Conservation (phyloP, 1,140 invertebrate genomes). For the Penaeus chinensis region DNA sequence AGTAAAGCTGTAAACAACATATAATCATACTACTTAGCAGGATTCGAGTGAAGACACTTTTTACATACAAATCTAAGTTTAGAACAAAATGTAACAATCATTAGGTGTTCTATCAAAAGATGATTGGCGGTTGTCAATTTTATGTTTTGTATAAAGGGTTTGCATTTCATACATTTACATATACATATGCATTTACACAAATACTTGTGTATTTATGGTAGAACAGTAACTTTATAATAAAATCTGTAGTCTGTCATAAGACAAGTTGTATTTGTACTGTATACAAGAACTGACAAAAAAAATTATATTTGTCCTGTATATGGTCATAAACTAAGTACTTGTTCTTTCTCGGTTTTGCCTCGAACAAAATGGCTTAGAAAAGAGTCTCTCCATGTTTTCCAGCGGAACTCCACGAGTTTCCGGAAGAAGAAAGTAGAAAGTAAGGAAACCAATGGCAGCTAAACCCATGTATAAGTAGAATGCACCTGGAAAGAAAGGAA, state of each 20-base stretch:
- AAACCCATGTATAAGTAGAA: slow-evolving; percentile 73
- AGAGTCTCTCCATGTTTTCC: slow-evolving; percentile 72
- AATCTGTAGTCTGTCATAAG: neutral
- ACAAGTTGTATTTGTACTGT: neutral
- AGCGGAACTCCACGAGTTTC: slow-evolving; percentile 73
- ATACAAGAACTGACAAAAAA: neutral
- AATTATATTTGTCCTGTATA: neutral
- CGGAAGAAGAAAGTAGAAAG: slow-evolving; percentile 71
- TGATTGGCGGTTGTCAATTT: no score
- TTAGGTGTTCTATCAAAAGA: no score
- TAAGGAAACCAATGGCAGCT: slow-evolving; percentile 70
- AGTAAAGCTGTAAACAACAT: no score
- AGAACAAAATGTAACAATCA: no score
- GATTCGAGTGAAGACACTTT: no score
- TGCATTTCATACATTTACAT: neutral
- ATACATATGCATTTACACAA: neutral
- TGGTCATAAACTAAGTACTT: neutral
- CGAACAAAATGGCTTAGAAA: slow-evolving; percentile 64
- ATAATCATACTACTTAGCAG: no score
- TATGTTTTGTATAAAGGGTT: no score
- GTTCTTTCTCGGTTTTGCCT: slow-evolving; percentile 2
- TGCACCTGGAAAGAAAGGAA: slow-evolving; percentile 69
- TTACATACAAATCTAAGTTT: no score
- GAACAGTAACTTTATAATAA: neutral
- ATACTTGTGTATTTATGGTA: neutral